Evolutionary conservation across 1,140 invertebrate species (phyloP).

Genomic region (Dendroctonus valens): DNA sequence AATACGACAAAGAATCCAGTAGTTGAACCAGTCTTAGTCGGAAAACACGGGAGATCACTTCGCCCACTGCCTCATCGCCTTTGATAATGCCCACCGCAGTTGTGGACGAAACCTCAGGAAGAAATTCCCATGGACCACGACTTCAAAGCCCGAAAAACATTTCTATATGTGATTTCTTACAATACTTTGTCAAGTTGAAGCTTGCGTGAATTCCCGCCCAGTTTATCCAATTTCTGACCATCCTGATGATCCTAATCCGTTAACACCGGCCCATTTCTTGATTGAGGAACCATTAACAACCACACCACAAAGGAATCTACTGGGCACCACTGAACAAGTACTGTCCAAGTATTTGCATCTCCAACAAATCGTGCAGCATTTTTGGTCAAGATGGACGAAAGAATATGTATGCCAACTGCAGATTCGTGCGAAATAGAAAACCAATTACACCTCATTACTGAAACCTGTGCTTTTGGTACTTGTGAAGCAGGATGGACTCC

Average conservation of each 20-base stretch:
- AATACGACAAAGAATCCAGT: no score
- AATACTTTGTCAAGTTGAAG: conserved; percentile 39
- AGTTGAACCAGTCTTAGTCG: no score
- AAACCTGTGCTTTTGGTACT: no score
- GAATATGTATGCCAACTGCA: conserved; percentile 39
- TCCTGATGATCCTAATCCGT: conserved; percentile 37
- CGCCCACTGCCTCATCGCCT: no score
- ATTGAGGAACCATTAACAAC: conserved; percentile 42
- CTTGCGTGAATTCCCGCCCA: conserved; percentile 44
- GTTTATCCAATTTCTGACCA: conserved; percentile 32
- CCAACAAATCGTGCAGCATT: conserved; percentile 36
- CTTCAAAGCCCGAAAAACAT: no score
- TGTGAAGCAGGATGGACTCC: no score
- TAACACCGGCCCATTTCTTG: conserved; percentile 47
- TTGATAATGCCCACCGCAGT: no score
- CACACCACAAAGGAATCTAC: conserved; percentile 21
- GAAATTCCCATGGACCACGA: no score
- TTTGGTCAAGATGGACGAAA: conserved; percentile 41
- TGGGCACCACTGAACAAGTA: conserved; percentile 13
- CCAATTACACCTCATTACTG: no score
- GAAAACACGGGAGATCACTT: no score
- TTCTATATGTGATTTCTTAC: no score
- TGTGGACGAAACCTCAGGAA: no score
- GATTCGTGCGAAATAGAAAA: background rate
- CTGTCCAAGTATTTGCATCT: conserved; percentile 39